Evolutionary conservation across 2,113 vertebrate genomes (phyloP).

Genomic region (Heloderma charlesbogerti): DNA sequence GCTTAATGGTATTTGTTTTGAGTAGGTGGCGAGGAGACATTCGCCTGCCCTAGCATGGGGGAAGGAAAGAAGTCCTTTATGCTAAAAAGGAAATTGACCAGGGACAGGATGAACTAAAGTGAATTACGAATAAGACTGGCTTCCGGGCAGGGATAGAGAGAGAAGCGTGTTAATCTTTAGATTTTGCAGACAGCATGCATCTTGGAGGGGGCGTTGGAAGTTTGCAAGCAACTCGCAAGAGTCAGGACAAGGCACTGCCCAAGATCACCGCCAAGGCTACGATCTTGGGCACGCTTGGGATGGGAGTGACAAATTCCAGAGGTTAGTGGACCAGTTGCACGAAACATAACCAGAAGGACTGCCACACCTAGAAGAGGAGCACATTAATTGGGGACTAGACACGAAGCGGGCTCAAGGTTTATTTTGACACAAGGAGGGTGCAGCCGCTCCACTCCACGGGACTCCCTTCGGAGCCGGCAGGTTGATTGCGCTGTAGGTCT

Average conservation of each 20-base stretch:
- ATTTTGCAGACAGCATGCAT: background rate
- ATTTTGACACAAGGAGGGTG: too few species aligned
- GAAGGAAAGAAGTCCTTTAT: background rate
- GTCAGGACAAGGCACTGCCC: background rate
- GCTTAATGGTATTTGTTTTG: background rate
- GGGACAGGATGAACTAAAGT: slow-evolving; percentile 25
- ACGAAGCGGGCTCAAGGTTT: too few species aligned
- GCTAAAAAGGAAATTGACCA: slow-evolving; percentile 25
- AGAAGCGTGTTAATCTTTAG: slow-evolving; percentile 9
- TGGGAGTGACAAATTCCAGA: background rate
- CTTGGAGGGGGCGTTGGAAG: too few species aligned
- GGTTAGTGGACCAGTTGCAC: background rate
- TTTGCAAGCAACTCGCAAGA: background rate
- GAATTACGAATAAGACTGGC: slow-evolving; percentile 33
- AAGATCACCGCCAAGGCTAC: background rate
- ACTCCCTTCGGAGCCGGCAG: too few species aligned
- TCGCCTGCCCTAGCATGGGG: background rate
- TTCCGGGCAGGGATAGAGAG: slow-evolving; percentile 7
- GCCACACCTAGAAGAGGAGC: too few species aligned
- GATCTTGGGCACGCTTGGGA: background rate
- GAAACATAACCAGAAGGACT: background rate
- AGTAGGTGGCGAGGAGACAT: background rate
- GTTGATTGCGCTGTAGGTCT: too few species aligned
- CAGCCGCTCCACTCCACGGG: too few species aligned
- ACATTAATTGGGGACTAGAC: too few species aligned